A percentile compares a stretch with the other conserved stretches of the same genome.
phyloP scores from a whole-genome alignment of 1,140 invertebrate genomes.

The Drosophila miranda region DNA sequence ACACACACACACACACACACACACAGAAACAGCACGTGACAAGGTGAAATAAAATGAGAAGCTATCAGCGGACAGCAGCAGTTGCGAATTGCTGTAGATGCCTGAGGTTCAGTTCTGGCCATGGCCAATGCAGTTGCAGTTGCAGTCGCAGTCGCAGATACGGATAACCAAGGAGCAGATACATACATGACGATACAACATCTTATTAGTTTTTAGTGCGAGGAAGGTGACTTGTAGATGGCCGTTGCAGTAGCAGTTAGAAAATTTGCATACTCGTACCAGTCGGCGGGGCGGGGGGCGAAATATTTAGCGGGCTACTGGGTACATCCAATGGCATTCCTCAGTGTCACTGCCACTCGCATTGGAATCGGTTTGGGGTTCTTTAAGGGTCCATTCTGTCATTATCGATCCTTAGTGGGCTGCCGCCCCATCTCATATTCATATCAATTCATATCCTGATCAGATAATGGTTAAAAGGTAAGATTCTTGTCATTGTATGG shows the following conservation, averaged over 20 bases:
- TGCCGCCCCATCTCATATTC: too few species aligned
- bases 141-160: slow-evolving; percentile 43
- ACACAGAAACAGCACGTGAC: slow-evolving; percentile 66
- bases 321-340: slow-evolving; percentile 55
- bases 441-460: too few species aligned
- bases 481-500: too few species aligned
- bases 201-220: slow-evolving; percentile 75
- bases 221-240: slow-evolving; percentile 45
- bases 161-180: slow-evolving; percentile 38
- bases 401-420: slow-evolving; percentile 12
- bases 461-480: too few species aligned
- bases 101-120: slow-evolving; percentile 21
- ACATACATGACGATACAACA: slow-evolving; percentile 63
- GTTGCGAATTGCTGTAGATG: slow-evolving; percentile 26
- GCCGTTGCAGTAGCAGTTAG: slow-evolving; percentile 16
- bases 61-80: slow-evolving; percentile 59
- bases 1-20: slow-evolving; percentile 30
- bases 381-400: background rate
- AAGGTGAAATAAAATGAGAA: slow-evolving; percentile 79
- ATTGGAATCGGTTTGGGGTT: slow-evolving; percentile 18
- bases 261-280: slow-evolving; percentile 37
- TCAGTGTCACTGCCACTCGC: slow-evolving; percentile 26
- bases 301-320: slow-evolving; percentile 29
- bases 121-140: slow-evolving; percentile 34
- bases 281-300: slow-evolving; percentile 7